A percentile compares a stretch with the other conserved stretches of the same genome.
Evolutionary conservation across 2,797 vertebrate genomes (phyloP).

Genomic region (Centropyge bicolor): DNA sequence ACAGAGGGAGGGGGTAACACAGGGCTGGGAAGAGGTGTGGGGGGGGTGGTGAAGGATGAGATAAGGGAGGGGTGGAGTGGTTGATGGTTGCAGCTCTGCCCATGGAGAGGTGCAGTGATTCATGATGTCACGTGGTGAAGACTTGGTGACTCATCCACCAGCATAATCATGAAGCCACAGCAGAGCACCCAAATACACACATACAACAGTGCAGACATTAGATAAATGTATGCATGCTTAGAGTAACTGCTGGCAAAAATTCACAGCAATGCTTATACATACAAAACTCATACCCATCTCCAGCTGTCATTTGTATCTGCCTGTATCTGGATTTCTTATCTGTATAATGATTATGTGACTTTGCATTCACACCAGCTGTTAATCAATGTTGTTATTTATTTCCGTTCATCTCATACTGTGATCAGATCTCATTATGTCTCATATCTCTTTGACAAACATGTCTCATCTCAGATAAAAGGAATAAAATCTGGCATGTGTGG

Average conservation of each 20-base stretch:
- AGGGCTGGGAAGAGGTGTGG: slow-evolving; percentile 10
- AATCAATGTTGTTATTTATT: no score
- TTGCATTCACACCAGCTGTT: no score
- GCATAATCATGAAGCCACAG: slow-evolving; percentile 78
- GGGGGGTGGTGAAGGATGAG: slow-evolving; percentile 19
- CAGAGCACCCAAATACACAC: slow-evolving; percentile 69
- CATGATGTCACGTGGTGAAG: slow-evolving; percentile 83
- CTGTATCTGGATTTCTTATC: no score
- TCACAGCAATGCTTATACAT: neutral
- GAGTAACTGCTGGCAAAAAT: neutral
- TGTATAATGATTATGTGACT: no score
- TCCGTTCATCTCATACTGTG: no score
- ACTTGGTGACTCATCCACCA: slow-evolving; percentile 85
- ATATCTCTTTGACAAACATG: no score
- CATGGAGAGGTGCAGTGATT: slow-evolving; percentile 83
- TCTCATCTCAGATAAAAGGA: no score
- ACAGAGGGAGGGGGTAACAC: neutral
- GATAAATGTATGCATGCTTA: neutral
- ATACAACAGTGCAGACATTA: neutral
- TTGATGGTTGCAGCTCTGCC: slow-evolving; percentile 73
- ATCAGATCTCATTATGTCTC: no score
- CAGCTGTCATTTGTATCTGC: no score
- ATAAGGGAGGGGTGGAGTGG: slow-evolving; percentile 29
- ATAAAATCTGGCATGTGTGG: no score
- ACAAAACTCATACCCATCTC: neutral